A percentile compares a stretch with the other conserved stretches of the same genome.
phyloP scores from a whole-genome alignment of 2,113 vertebrate genomes.

The Cromileptes altivelis region DNA sequence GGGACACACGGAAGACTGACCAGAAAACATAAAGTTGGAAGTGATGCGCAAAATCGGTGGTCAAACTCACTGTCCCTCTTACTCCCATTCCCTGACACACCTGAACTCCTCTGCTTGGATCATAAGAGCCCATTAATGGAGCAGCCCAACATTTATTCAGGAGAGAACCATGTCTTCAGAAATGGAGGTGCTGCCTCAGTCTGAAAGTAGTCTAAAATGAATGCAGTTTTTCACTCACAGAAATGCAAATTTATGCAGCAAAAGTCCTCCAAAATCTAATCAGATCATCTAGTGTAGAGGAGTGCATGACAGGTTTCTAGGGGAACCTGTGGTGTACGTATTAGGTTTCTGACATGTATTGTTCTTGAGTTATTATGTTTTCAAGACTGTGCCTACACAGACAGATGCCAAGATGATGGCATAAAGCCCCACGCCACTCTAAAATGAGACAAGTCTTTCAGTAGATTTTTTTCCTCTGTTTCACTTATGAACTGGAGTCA shows the following conservation, averaged over 20 bases:
- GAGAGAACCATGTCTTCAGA: conserved; percentile 4
- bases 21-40: conserved; percentile 34
- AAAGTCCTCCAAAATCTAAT: conserved; percentile 49
- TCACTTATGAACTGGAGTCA: conserved; percentile 13
- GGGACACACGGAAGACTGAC: conserved; percentile 26
- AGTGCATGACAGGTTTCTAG: conserved; percentile 28
- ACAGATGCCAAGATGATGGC: conserved; percentile 35
- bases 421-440: conserved; percentile 22
- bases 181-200: not conserved
- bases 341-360: conserved; percentile 59
- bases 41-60: conserved; percentile 41
- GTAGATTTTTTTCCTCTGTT: conserved; percentile 4
- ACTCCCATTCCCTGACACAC: conserved; percentile 25
- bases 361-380: conserved; percentile 54
- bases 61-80: conserved; percentile 21
- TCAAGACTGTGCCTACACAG: conserved; percentile 50
- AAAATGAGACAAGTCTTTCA: conserved; percentile 26
- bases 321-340: conserved; percentile 39
- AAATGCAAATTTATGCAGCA: conserved; percentile 55
- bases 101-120: conserved; percentile 39
- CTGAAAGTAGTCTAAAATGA: conserved; percentile 18
- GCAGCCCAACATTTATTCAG: conserved; percentile 31
- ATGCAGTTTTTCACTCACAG: conserved; percentile 38
- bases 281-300: conserved; percentile 50
- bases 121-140: conserved; percentile 19